Evolutionary conservation across 2,113 vertebrate species (phyloP).

Genomic region (Aviceda subcristata): DNA sequence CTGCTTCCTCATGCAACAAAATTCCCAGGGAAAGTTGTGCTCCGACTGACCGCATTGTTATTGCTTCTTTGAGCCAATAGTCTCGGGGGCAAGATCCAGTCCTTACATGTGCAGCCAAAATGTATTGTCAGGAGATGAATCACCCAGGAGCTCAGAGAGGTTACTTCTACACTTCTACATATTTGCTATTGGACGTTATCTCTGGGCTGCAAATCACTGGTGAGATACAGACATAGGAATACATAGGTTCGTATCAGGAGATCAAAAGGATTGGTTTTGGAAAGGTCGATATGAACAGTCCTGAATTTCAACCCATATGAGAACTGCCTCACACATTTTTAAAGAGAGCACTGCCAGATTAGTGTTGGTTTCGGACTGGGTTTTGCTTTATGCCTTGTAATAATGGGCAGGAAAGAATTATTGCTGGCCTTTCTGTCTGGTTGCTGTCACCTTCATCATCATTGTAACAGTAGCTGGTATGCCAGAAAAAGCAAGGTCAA

Average conservation of each 20-base stretch:
- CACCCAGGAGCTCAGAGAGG: neutral
- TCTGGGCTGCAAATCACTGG: neutral
- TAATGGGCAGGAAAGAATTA: conserved; percentile 55
- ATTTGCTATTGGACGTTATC: neutral
- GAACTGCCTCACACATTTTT: neutral
- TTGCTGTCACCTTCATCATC: conserved; percentile 44
- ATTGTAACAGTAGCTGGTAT: neutral
- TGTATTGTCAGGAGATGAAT: conserved; percentile 1
- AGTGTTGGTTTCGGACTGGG: neutral
- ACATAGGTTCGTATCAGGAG: neutral
- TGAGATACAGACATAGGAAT: neutral
- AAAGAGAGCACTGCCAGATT: neutral
- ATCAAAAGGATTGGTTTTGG: neutral
- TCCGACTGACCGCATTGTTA: conserved; percentile 19
- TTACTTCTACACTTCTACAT: neutral
- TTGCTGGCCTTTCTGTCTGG: conserved; percentile 28
- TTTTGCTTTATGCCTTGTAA: conserved; percentile 45
- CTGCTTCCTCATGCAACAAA: conserved; percentile 2
- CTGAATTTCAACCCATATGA: neutral
- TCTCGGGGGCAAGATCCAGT: conserved; percentile 23
- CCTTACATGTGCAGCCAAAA: conserved; percentile 7
- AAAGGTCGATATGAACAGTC: neutral
- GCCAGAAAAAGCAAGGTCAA: conserved; percentile 58
- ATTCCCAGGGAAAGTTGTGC: conserved; percentile 17
- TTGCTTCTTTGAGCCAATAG: conserved; percentile 16